Evolutionary conservation across 2,888 invertebrate genomes (phyloP).

Genomic region (Lepidocyrtoides sp.): DNA sequence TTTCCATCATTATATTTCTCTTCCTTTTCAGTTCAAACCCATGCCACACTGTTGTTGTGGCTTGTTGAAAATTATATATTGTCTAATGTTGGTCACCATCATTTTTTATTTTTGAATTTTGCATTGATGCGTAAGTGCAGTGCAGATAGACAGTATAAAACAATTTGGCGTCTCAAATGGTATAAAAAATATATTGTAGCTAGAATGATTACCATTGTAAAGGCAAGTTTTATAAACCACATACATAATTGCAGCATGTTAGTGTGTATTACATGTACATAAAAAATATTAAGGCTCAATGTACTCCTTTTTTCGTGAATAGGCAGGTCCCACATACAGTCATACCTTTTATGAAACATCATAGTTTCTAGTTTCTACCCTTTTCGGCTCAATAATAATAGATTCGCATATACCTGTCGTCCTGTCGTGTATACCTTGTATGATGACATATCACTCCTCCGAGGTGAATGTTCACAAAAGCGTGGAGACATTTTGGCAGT

Average conservation of each 20-base stretch:
- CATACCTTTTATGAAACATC: neutral
- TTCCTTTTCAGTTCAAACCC: conserved; percentile 26
- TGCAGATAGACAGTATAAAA: neutral
- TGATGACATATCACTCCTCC: conserved; percentile 39
- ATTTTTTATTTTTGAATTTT: conserved; percentile 12
- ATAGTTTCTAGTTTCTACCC: neutral
- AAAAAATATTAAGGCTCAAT: neutral
- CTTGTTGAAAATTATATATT: conserved; percentile 22
- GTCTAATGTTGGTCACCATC: conserved; percentile 23
- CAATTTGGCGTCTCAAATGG: neutral
- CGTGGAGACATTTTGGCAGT: conserved; percentile 25
- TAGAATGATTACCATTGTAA: neutral
- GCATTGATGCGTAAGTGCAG: neutral
- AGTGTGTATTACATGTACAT: neutral
- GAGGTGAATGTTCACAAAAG: conserved; percentile 53
- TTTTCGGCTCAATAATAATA: conserved; percentile 5
- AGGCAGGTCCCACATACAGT: neutral
- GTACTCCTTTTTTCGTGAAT: conserved; percentile 7
- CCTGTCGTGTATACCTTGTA: neutral
- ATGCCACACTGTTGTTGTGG: neutral
- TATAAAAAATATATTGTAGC: conserved; percentile 21
- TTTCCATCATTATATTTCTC: conserved; percentile 35
- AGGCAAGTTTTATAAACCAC: neutral
- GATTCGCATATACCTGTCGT: neutral
- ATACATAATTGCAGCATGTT: conserved; percentile 30